phyloP scores from a whole-genome alignment of 2,113 vertebrate species.

The Rhadina sibilatrix region DNA sequence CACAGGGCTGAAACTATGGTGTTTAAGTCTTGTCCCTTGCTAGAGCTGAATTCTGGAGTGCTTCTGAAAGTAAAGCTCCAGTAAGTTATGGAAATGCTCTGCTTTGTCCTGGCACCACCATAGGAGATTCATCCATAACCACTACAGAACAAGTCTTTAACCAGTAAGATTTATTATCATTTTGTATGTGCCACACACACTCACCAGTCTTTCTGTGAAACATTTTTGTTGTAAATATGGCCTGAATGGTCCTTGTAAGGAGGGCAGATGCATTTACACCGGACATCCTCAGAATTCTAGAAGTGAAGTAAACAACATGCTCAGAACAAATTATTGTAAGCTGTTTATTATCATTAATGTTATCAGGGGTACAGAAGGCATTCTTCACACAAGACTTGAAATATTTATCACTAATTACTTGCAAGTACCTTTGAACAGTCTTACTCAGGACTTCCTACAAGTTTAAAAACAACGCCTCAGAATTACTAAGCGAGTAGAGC shows the following conservation, averaged over 20 bases:
- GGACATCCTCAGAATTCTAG: conserved; percentile 91
- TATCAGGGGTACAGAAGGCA: background rate
- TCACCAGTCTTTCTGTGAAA: conserved; percentile 98
- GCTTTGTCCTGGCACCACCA: background rate
- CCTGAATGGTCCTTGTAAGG: conserved; percentile 92
- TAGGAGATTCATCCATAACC: background rate
- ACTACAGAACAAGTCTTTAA: background rate
- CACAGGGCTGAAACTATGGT: fast-evolving
- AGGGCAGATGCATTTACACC: conserved; percentile 98
- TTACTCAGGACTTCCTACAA: background rate
- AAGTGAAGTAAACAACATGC: conserved; percentile 35
- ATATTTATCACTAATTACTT: background rate
- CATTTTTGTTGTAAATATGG: conserved; percentile 94
- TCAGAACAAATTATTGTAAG: background rate
- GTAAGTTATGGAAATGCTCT: background rate
- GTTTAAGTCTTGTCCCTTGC: background rate
- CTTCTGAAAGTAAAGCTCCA: background rate
- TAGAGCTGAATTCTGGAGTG: background rate
- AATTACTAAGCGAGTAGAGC: background rate
- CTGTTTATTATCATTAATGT: background rate
- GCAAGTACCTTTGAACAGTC: background rate
- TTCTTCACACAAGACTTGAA: background rate
- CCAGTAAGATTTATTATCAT: background rate
- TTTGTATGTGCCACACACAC: conserved; percentile 13
- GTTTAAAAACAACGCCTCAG: background rate